Evolutionary conservation across 1,140 invertebrate genomes (phyloP).

Genomic region (Saccostrea echinata): DNA sequence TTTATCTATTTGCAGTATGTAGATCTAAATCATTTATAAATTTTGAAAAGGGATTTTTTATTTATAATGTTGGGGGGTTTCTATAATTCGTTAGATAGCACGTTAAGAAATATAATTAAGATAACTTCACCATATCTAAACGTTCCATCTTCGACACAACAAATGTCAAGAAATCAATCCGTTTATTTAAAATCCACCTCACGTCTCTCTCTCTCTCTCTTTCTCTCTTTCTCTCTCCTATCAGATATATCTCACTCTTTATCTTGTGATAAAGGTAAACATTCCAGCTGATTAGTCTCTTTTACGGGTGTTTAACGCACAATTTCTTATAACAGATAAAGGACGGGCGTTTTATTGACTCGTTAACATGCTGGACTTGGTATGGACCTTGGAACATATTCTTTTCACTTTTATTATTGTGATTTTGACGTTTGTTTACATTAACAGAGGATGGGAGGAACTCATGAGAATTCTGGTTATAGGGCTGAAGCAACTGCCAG

Average conservation of each 20-base stretch:
- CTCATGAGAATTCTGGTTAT: conserved; percentile 66
- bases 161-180: too few relatives aligned
- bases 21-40: too few relatives aligned
- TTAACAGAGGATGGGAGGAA: conserved; percentile 63
- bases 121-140: too few relatives aligned
- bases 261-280: not conserved
- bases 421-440: conserved; percentile 67
- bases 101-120: too few relatives aligned
- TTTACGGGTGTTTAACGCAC: not conserved
- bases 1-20: too few relatives aligned
- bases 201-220: too few relatives aligned
- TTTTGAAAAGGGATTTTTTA: too few relatives aligned
- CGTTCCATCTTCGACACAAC: too few relatives aligned
- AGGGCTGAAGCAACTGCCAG: conserved; percentile 68
- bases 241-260: not conserved
- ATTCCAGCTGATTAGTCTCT: not conserved
- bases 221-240: conserved; percentile 11
- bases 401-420: conserved; percentile 65
- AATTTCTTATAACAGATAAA: not conserved
- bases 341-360: not conserved
- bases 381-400: conserved; percentile 66
- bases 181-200: too few relatives aligned
- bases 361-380: conserved; percentile 37
- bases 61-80: too few relatives aligned
- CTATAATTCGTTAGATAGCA: too few relatives aligned